phyloP scores from a whole-genome alignment of 2,113 vertebrate species.

The mouse (Mus musculus) region GRCm39 chr5:119268001-119268500 shows the following conservation, averaged over 20 bases:
- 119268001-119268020: background rate
- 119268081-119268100: too few species aligned
- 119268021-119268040: too few species aligned
- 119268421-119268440: background rate
- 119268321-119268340: accelerated
- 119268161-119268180: too few species aligned
- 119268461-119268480: constrained; percentile 13
- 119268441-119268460: constrained; percentile 20
- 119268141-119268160: too few species aligned
- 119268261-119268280: accelerated
- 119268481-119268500: background rate
- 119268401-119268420: too few species aligned
- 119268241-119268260: background rate
- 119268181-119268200: too few species aligned
- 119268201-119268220: background rate
- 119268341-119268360: accelerated
- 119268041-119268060: too few species aligned
- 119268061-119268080: too few species aligned
- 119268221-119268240: background rate
- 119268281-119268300: background rate
- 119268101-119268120: too few species aligned
- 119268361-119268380: too few species aligned
- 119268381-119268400: background rate
- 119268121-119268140: too few species aligned
- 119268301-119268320: background rate